Percentiles rank a stretch among this genome's conserved stretches.
phyloP scores from a whole-genome alignment of 2,888 invertebrate species.

The Loripinus fragilis region DNA sequence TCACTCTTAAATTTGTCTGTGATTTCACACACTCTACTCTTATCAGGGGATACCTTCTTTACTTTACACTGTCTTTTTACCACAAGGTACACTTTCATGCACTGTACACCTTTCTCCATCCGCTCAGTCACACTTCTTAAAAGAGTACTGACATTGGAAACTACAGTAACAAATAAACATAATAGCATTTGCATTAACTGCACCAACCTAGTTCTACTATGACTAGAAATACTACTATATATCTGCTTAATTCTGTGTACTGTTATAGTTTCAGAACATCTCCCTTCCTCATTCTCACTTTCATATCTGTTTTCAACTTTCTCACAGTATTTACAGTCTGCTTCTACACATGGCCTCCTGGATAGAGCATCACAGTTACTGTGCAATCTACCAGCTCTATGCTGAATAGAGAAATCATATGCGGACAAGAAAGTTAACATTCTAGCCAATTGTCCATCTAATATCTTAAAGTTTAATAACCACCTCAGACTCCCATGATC shows the following conservation, averaged over 20 bases:
- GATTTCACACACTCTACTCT: not conserved
- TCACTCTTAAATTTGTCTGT: not conserved
- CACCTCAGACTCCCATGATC: slow-evolving; percentile 42
- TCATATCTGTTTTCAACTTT: slow-evolving; percentile 13
- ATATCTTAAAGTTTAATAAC: slow-evolving; percentile 45
- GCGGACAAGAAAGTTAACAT: slow-evolving; percentile 36
- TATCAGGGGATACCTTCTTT: not conserved
- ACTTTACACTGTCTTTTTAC: not conserved
- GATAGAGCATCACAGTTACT: slow-evolving; percentile 47
- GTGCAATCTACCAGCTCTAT: slow-evolving; percentile 44
- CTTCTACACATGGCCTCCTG: slow-evolving; percentile 37
- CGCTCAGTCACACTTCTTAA: not conserved
- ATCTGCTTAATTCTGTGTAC: not conserved
- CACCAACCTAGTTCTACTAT: no score
- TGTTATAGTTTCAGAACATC: not conserved
- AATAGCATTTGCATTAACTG: not conserved
- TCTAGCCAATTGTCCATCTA: slow-evolving; percentile 45
- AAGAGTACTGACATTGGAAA: not conserved
- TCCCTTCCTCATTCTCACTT: not conserved
- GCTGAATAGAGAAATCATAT: slow-evolving; percentile 39
- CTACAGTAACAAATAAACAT: not conserved
- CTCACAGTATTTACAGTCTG: slow-evolving; percentile 26
- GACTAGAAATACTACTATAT: not conserved
- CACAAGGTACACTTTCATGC: no score
- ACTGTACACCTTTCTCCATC: not conserved